Conservation (phyloP, 2,888 invertebrate species). For the Sceliomorpha sp. region DNA sequence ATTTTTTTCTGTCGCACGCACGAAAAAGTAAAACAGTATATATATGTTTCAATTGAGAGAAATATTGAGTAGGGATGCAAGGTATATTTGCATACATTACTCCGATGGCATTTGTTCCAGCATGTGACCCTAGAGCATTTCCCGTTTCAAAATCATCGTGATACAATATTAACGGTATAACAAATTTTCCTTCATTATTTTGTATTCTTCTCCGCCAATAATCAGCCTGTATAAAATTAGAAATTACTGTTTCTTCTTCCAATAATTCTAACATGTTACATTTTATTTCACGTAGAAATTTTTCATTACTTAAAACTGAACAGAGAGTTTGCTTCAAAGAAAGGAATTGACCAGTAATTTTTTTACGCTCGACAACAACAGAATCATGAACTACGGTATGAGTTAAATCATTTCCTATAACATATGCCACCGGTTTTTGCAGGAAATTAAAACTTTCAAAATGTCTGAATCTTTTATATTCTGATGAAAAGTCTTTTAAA, state of each 20-base stretch:
- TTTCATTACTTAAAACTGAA: slow-evolving; percentile 17
- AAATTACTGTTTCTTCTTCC: slow-evolving; percentile 11
- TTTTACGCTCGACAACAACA: neutral
- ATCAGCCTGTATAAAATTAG: slow-evolving; percentile 35
- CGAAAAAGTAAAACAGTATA: slow-evolving; percentile 25
- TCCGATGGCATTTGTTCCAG: slow-evolving; percentile 18
- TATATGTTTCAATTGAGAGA: slow-evolving; percentile 17
- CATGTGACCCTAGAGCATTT: slow-evolving; percentile 31
- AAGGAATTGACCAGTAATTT: slow-evolving; percentile 19
- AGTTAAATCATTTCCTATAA: slow-evolving; percentile 9
- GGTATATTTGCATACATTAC: slow-evolving; percentile 20
- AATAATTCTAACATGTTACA: slow-evolving; percentile 8
- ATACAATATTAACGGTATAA: slow-evolving; percentile 24
- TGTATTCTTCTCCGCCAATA: slow-evolving; percentile 22
- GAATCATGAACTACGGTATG: neutral
- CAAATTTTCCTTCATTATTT: slow-evolving; percentile 10
- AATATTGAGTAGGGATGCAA: slow-evolving; percentile 36
- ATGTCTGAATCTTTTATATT: slow-evolving; percentile 13
- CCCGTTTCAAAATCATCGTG: slow-evolving; percentile 26
- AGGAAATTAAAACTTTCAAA: slow-evolving; percentile 14
- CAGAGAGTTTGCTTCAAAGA: slow-evolving; percentile 20
- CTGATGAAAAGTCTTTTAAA: slow-evolving; percentile 17
- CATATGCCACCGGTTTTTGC: slow-evolving; percentile 21
- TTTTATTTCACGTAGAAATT: slow-evolving; percentile 11
- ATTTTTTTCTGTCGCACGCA: slow-evolving; percentile 25